Percentiles rank a stretch among this genome's conserved stretches.
phyloP scores from a whole-genome alignment of 2,888 invertebrate genomes.

The Altica lythri region DNA sequence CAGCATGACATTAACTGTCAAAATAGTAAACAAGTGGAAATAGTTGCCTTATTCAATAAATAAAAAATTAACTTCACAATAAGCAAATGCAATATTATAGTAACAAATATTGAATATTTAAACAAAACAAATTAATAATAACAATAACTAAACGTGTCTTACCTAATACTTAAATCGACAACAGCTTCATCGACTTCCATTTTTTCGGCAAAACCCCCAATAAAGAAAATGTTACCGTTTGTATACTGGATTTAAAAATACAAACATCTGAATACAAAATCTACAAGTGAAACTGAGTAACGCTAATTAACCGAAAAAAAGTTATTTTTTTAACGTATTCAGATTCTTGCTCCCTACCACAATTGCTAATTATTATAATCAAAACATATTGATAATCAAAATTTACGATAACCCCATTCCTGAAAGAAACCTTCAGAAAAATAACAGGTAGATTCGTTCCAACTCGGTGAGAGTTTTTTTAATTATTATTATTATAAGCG shows the following conservation, averaged over 20 bases:
- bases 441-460: constrained; percentile 21
- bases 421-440: constrained; percentile 17
- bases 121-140: background rate
- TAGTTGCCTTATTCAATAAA: too few species aligned
- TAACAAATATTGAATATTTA: too few species aligned
- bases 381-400: constrained; percentile 47
- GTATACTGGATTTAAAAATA: constrained; percentile 11
- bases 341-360: constrained; percentile 22
- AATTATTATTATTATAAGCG: constrained; percentile 5
- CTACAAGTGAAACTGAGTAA: constrained; percentile 11
- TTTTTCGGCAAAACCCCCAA: constrained; percentile 53
- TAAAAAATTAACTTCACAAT: too few species aligned
- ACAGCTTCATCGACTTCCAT: constrained; percentile 91
- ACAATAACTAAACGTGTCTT: constrained; percentile 44
- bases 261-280: constrained; percentile 18
- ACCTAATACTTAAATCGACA: constrained; percentile 87
- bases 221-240: constrained; percentile 20
- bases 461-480: constrained; percentile 11
- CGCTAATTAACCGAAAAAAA: constrained; percentile 16
- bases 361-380: constrained; percentile 39
- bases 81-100: too few species aligned
- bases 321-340: constrained; percentile 27
- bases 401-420: constrained; percentile 32
- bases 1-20: too few species aligned
- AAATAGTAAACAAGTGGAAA: too few species aligned